These are phyloP conservation scores for Bedellia somnulentella DNA, from an alignment of 2,888 invertebrate species.

Conservation along the genomic window DNA sequence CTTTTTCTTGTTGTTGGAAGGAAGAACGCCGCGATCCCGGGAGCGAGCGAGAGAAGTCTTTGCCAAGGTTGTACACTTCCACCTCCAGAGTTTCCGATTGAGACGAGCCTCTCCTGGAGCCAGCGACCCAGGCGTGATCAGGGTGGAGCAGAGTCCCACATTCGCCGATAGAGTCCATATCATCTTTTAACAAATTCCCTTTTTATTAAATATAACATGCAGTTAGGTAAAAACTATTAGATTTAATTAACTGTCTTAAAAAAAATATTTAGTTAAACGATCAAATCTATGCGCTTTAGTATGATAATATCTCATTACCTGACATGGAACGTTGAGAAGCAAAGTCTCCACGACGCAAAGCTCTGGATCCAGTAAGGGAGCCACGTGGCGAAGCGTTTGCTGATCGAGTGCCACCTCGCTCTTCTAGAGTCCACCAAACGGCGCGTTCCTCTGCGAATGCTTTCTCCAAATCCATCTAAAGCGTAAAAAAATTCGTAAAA, in stretches of 20 bases:
- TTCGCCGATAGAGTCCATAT: slow-evolving; percentile 75
- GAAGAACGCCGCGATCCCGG: slow-evolving; percentile 85
- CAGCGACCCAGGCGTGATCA: slow-evolving; percentile 79
- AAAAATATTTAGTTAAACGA: too few species aligned
- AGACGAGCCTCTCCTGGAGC: slow-evolving; percentile 83
- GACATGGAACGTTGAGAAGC: slow-evolving; percentile 76
- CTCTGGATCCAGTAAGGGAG: slow-evolving; percentile 70
- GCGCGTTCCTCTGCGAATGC: slow-evolving; percentile 87
- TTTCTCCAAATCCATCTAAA: slow-evolving; percentile 72
- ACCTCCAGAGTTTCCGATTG: slow-evolving; percentile 86
- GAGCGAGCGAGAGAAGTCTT: slow-evolving; percentile 83
- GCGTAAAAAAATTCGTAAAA: neutral
- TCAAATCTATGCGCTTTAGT: too few species aligned
- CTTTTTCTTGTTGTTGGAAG: slow-evolving; percentile 73
- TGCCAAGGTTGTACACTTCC: slow-evolving; percentile 81
- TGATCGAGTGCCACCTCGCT: slow-evolving; percentile 75
- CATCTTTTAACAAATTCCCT: slow-evolving; percentile 38
- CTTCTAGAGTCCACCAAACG: slow-evolving; percentile 87
- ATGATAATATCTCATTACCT: slow-evolving; percentile 27
- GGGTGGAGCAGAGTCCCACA: slow-evolving; percentile 79
- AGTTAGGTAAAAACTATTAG: too few species aligned
- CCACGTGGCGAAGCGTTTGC: slow-evolving; percentile 80
- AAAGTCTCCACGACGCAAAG: slow-evolving; percentile 71
- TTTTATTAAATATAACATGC: slow-evolving; percentile 1
- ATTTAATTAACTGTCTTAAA: too few species aligned